Conservation (phyloP, 2,113 vertebrate species). For the Datnioides undecimradiatus region DNA sequence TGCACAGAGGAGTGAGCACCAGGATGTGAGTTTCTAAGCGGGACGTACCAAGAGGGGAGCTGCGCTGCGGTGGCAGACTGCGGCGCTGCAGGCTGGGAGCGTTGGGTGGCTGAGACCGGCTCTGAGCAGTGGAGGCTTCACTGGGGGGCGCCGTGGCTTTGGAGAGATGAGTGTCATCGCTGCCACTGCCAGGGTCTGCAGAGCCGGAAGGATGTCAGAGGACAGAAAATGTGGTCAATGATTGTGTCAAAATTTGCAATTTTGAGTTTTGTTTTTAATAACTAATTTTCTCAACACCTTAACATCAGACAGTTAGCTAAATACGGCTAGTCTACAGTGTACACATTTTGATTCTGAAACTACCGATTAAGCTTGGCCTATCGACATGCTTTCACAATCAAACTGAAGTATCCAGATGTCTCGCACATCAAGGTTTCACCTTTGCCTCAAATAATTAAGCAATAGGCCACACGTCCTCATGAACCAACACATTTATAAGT, state of each 20-base stretch:
- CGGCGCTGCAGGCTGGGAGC: constrained; percentile 82
- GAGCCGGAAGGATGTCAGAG: neutral
- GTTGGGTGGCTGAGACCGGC: constrained; percentile 71
- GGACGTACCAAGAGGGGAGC: constrained; percentile 74
- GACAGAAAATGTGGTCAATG: neutral
- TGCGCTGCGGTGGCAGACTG: constrained; percentile 86
- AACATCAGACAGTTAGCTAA: no score
- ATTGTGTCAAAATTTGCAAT: neutral
- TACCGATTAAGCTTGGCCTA: neutral
- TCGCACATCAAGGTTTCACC: neutral
- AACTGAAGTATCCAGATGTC: neutral
- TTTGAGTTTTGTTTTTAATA: no score
- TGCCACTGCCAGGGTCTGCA: constrained; percentile 87
- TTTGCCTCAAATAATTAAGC: no score
- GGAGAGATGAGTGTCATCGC: constrained; percentile 83
- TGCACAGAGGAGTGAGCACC: neutral
- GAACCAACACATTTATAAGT: no score
- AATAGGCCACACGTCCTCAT: no score
- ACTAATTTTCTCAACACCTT: no score
- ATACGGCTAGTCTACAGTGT: neutral
- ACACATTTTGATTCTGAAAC: neutral
- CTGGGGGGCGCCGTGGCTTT: constrained; percentile 79
- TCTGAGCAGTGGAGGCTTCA: constrained; percentile 74
- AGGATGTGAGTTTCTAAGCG: neutral
- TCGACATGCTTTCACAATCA: neutral